Evolutionary conservation across 2,797 vertebrate genomes (phyloP).

Genomic region (Macroramphosus scolopax): DNA sequence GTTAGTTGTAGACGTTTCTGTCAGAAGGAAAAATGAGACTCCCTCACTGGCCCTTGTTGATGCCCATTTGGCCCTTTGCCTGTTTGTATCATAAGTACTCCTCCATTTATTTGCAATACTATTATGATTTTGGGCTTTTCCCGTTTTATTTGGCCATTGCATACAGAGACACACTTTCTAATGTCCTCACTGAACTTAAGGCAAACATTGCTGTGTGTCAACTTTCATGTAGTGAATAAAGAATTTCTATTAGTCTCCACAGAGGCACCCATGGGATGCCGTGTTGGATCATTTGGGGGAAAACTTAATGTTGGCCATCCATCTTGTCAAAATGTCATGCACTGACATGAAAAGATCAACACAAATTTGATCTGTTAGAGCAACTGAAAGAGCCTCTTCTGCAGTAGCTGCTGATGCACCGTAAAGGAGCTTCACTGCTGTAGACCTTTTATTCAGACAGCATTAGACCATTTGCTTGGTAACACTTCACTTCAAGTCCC

Average conservation of each 20-base stretch:
- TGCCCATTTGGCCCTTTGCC: constrained; percentile 68
- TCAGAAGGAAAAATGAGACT: constrained; percentile 78
- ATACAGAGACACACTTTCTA: constrained; percentile 68
- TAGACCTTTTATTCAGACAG: constrained; percentile 20
- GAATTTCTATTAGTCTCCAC: constrained; percentile 50
- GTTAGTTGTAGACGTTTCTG: constrained; percentile 77
- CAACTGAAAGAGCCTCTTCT: constrained; percentile 17
- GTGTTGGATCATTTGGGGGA: constrained; percentile 50
- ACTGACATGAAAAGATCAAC: constrained; percentile 46
- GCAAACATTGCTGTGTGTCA: constrained; percentile 69
- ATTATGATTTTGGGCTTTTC: constrained; percentile 77
- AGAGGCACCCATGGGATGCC: constrained; percentile 41
- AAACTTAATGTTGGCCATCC: constrained; percentile 51
- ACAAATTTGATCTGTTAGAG: constrained; percentile 36
- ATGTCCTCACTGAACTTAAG: constrained; percentile 72
- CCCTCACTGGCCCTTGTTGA: constrained; percentile 61
- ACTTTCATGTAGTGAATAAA: constrained; percentile 51
- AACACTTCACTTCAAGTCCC: too few relatives aligned
- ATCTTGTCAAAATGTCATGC: constrained; percentile 47
- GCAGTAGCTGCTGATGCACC: constrained; percentile 22
- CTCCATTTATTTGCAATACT: constrained; percentile 79
- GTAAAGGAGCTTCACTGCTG: constrained; percentile 28
- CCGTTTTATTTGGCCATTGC: constrained; percentile 79
- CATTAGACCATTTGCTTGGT: too few relatives aligned
- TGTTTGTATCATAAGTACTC: constrained; percentile 69